Percentiles rank a stretch among this genome's conserved stretches.
phyloP scores from a whole-genome alignment of 1,140 invertebrate species.

The Andrena cerasifolii region DNA sequence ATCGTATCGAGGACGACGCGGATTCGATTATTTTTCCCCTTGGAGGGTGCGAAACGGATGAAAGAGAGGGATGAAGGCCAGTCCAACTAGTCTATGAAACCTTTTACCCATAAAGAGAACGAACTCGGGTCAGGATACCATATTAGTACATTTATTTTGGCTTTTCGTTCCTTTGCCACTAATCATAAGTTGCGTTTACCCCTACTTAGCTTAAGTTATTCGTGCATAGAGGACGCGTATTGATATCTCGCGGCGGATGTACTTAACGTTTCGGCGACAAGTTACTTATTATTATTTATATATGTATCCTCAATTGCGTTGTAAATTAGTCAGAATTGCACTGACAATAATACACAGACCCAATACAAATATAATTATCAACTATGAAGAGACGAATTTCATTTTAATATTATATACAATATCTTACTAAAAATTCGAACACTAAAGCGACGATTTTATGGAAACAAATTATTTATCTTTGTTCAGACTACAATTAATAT shows the following conservation, averaged over 20 bases:
- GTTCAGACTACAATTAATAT: no score
- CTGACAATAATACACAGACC: slow-evolving; percentile 54
- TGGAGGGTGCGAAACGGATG: neutral
- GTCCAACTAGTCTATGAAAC: slow-evolving; percentile 9
- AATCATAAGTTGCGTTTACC: neutral
- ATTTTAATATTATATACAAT: no score
- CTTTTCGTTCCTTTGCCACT: no score
- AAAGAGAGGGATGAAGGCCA: neutral
- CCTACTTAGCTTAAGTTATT: neutral
- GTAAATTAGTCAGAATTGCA: slow-evolving; percentile 46
- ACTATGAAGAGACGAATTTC: neutral
- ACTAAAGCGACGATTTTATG: no score
- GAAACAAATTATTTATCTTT: no score
- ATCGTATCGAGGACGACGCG: slow-evolving; percentile 6
- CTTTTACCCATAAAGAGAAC: neutral
- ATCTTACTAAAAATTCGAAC: no score
- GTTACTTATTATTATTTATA: slow-evolving; percentile 54
- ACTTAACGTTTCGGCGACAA: slow-evolving; percentile 44
- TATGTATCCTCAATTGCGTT: slow-evolving; percentile 41
- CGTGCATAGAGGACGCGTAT: neutral
- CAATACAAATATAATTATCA: slow-evolving; percentile 43
- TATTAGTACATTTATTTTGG: slow-evolving; percentile 2
- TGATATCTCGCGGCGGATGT: slow-evolving; percentile 43
- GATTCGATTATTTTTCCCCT: neutral
- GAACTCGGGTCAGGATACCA: neutral